phyloP scores from a whole-genome alignment of 2,797 vertebrate genomes.

The Sebastes diploproa region DNA sequence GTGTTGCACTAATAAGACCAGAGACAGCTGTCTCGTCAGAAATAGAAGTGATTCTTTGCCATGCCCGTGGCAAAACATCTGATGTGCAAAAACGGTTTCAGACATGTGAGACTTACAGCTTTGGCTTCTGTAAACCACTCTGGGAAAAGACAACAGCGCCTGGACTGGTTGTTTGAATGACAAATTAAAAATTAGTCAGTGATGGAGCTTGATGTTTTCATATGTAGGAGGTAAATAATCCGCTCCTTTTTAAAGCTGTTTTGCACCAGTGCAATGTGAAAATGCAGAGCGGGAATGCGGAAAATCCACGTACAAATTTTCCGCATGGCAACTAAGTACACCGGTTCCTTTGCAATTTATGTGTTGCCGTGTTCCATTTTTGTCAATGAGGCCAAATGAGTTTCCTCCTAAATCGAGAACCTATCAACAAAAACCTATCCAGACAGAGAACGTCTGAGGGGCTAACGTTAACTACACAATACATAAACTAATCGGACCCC shows the following conservation, averaged over 20 bases:
- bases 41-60: conserved; percentile 18
- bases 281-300: no score
- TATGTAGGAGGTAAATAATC: not conserved
- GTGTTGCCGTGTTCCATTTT: no score
- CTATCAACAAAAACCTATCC: no score
- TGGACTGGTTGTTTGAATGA: not conserved
- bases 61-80: conserved; percentile 47
- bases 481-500: no score
- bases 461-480: no score
- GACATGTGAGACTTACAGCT: conserved; percentile 25
- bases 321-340: no score
- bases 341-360: no score
- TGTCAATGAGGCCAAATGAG: no score
- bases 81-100: conserved; percentile 35
- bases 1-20: conserved; percentile 18
- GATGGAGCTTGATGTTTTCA: not conserved
- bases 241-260: not conserved
- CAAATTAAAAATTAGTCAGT: not conserved
- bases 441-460: no score
- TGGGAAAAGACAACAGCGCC: not conserved
- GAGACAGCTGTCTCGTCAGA: conserved; percentile 21
- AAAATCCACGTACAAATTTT: no score
- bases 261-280: no score
- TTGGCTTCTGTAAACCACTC: conserved; percentile 3
- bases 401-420: no score